Evolutionary conservation across 2,888 invertebrate genomes (phyloP).

Genomic region (Xestia ashworthii): DNA sequence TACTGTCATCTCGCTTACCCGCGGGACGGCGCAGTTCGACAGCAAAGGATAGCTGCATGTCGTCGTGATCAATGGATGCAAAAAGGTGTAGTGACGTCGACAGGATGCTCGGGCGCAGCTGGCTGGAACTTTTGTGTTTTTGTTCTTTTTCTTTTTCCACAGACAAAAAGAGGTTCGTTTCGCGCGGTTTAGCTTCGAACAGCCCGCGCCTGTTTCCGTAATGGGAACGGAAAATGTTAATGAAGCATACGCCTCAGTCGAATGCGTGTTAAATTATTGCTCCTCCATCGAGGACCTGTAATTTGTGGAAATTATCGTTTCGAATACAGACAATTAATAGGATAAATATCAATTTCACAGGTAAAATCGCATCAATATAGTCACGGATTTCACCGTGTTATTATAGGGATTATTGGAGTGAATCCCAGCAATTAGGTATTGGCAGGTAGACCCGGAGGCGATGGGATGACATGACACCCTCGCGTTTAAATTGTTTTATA

Average conservation of each 20-base stretch:
- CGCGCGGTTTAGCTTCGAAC: constrained; percentile 85
- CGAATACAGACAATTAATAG: constrained; percentile 76
- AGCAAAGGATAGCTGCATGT: constrained; percentile 79
- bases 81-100: constrained; percentile 87
- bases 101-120: constrained; percentile 90
- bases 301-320: constrained; percentile 79
- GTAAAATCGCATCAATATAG: constrained; percentile 41
- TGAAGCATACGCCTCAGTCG: constrained; percentile 80
- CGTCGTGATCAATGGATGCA: constrained; percentile 83
- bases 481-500: constrained; percentile 74
- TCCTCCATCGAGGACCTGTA: constrained; percentile 72
- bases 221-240: constrained; percentile 88
- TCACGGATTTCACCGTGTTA: constrained; percentile 49
- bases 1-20: constrained; percentile 78
- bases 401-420: constrained; percentile 62
- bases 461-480: constrained; percentile 64
- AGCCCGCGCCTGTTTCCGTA: constrained; percentile 83
- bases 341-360: constrained; percentile 69
- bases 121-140: constrained; percentile 87
- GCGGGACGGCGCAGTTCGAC: constrained; percentile 49
- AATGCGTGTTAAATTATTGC: constrained; percentile 81
- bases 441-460: constrained; percentile 61
- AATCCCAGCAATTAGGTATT: constrained; percentile 62
- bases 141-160: constrained; percentile 79
- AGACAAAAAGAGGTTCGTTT: constrained; percentile 86